Evolutionary conservation across 1,140 invertebrate genomes (phyloP).

Genomic region (Musca vetustissima): DNA sequence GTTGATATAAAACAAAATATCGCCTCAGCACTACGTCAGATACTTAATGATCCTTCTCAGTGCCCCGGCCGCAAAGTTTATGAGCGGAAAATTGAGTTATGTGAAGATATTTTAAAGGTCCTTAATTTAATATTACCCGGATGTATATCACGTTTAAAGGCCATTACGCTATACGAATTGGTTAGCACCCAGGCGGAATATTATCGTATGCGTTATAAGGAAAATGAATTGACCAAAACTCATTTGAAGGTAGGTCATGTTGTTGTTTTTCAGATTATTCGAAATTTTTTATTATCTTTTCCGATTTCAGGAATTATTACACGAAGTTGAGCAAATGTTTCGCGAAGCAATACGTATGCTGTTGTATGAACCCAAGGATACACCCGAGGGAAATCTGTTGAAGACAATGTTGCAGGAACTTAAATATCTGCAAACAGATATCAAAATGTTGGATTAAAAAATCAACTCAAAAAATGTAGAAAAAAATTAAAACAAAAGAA

Average conservation of each 20-base stretch:
- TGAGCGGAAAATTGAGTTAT: constrained; percentile 65
- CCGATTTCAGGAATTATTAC: constrained; percentile 51
- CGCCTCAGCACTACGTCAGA: constrained; percentile 61
- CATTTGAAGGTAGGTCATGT: constrained; percentile 20
- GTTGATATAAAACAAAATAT: constrained; percentile 69
- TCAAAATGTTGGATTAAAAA: constrained; percentile 43
- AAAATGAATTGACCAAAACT: constrained; percentile 33
- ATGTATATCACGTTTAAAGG: constrained; percentile 66
- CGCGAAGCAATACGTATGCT: constrained; percentile 68
- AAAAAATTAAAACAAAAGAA: too few relatives aligned
- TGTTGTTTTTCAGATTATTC: background rate
- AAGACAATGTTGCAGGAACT: constrained; percentile 68
- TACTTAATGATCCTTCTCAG: constrained; percentile 57
- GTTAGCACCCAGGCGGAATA: constrained; percentile 68
- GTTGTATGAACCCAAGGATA: constrained; percentile 68
- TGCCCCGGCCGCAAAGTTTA: constrained; percentile 62
- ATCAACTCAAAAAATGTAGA: too few relatives aligned
- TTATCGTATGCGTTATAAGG: constrained; percentile 51
- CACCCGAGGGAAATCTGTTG: constrained; percentile 71
- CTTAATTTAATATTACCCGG: constrained; percentile 71
- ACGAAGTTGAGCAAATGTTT: constrained; percentile 62
- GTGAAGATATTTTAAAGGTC: constrained; percentile 66
- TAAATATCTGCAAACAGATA: constrained; percentile 63
- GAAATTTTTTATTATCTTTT: background rate
- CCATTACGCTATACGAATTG: constrained; percentile 73